These are phyloP conservation scores for Corapipo altera DNA, from an alignment of 2,113 vertebrate species.

Conservation along the genomic window DNA sequence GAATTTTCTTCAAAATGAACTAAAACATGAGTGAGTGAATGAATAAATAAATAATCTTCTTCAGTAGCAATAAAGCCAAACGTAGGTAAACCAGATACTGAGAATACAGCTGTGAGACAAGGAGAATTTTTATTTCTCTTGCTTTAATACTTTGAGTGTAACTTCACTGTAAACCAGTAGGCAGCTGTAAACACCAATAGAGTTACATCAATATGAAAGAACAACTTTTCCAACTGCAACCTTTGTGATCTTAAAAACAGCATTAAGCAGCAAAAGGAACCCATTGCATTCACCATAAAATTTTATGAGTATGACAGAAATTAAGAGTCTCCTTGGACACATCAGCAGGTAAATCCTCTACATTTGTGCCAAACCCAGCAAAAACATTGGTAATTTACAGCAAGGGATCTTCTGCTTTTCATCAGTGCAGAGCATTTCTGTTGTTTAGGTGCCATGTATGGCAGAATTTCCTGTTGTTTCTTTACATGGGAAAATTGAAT, in stretches of 20 bases:
- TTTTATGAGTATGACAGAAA: slow-evolving; percentile 51
- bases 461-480: not conserved
- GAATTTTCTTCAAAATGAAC: not conserved
- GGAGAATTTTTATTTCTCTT: not conserved
- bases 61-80: not conserved
- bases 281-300: not conserved
- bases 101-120: not conserved
- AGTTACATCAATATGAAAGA: slow-evolving; percentile 49
- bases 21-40: not conserved
- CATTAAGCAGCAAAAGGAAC: not conserved
- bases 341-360: not conserved
- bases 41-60: not conserved
- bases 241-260: slow-evolving; percentile 35
- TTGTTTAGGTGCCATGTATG: slow-evolving; percentile 17
- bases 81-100: not conserved
- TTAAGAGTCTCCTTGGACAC: slow-evolving; percentile 19
- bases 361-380: not conserved
- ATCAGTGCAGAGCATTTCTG: slow-evolving; percentile 33
- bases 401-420: slow-evolving; percentile 33
- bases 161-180: slow-evolving; percentile 25
- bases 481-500: slow-evolving; percentile 1
- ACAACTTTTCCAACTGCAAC: not conserved
- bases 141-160: not conserved
- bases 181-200: slow-evolving; percentile 38
- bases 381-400: not conserved